These are phyloP conservation scores for Carassius carassius DNA, from an alignment of 2,113 vertebrate species.

Conservation along the genomic window DNA sequence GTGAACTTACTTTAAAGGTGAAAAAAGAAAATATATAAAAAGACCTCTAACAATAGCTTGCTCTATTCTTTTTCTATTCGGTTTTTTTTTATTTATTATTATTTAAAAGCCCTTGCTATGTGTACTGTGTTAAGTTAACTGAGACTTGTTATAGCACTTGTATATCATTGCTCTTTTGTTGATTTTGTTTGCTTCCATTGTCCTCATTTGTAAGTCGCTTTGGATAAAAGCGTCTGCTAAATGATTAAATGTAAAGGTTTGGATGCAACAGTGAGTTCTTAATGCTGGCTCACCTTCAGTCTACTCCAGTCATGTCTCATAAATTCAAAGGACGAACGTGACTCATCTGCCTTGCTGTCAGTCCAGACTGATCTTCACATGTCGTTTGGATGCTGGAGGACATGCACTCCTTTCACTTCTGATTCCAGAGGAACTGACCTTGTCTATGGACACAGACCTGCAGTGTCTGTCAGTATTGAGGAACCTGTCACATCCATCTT, in stretches of 20 bases:
- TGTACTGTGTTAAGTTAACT: no score
- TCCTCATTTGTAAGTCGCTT: no score
- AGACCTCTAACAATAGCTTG: no score
- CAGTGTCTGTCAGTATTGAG: conserved; percentile 23
- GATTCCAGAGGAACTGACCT: conserved; percentile 38
- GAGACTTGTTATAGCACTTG: no score
- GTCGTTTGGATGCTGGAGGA: conserved; percentile 22
- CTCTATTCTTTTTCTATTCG: no score
- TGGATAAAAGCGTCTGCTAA: no score
- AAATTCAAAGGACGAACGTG: conserved; percentile 22
- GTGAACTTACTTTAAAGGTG: background rate
- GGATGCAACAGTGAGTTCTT: background rate
- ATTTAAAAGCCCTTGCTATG: no score
- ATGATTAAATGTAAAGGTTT: background rate
- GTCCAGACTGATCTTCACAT: conserved; percentile 11
- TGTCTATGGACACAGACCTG: conserved; percentile 36
- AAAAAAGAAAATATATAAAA: no score
- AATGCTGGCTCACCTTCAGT: background rate
- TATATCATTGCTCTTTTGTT: no score
- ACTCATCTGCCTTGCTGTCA: conserved; percentile 5
- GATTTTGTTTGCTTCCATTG: no score
- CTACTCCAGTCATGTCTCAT: conserved; percentile 25
- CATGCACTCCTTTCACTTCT: background rate
- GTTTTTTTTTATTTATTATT: no score
- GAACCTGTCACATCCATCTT: conserved; percentile 47